phyloP scores from a whole-genome alignment of 2,113 vertebrate species.

The Spizaetus ornatus region DNA sequence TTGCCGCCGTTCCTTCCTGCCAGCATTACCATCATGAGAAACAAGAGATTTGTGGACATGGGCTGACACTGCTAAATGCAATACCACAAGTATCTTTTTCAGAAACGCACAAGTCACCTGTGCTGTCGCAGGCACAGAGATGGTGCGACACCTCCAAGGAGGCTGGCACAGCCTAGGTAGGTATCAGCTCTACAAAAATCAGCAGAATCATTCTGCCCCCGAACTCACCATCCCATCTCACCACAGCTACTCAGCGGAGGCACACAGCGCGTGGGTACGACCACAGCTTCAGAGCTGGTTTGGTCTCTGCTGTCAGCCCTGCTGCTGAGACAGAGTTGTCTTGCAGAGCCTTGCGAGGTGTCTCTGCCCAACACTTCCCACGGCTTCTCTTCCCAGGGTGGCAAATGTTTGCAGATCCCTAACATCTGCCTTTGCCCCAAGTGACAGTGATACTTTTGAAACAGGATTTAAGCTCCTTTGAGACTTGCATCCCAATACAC shows the following conservation, averaged over 20 bases:
- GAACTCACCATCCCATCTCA: neutral
- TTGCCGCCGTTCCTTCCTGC: neutral
- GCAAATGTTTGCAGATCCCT: neutral
- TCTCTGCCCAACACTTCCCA: neutral
- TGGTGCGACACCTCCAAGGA: neutral
- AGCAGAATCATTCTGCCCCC: neutral
- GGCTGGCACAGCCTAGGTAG: neutral
- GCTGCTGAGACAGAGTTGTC: neutral
- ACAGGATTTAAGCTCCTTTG: neutral
- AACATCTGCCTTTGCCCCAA: neutral
- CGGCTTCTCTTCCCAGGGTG: neutral
- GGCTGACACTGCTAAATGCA: neutral
- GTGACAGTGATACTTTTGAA: neutral
- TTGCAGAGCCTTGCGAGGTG: neutral
- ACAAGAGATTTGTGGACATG: neutral
- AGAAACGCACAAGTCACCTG: neutral
- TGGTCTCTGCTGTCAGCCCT: neutral
- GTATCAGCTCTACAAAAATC: neutral
- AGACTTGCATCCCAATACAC: neutral
- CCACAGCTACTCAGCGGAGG: neutral
- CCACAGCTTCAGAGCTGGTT: neutral
- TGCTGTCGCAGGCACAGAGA: neutral
- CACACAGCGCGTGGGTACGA: accelerated
- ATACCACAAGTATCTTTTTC: neutral
- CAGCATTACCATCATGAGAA: accelerated